Evolutionary conservation across 2,113 vertebrate species (phyloP).

Genomic region (Gavialis gangeticus): DNA sequence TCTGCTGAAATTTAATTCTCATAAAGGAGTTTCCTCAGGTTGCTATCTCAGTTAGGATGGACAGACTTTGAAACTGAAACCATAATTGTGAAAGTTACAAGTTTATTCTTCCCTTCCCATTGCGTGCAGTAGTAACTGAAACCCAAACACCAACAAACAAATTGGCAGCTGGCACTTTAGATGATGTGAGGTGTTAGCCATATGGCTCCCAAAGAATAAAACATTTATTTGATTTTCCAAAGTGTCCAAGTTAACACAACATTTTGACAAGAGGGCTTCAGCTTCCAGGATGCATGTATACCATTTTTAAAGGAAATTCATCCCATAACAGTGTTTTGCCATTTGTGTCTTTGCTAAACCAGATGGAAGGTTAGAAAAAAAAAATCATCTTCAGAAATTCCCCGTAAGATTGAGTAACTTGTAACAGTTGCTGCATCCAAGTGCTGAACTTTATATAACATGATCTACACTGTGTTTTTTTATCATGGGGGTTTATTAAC

Average conservation of each 20-base stretch:
- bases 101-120: constrained; percentile 50
- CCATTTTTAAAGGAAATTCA: constrained; percentile 21
- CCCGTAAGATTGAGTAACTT: constrained; percentile 14
- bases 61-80: constrained; percentile 11
- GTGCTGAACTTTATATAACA: constrained; percentile 28
- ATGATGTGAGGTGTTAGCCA: constrained; percentile 44
- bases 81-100: constrained; percentile 38
- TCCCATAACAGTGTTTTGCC: neutral
- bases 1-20: neutral
- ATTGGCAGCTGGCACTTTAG: constrained; percentile 59
- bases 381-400: constrained; percentile 45
- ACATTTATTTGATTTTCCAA: constrained; percentile 61
- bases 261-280: constrained; percentile 1
- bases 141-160: constrained; percentile 62
- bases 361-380: constrained; percentile 19
- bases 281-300: neutral
- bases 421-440: constrained; percentile 39
- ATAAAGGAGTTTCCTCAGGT: neutral
- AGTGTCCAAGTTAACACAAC: constrained; percentile 5
- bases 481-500: neutral
- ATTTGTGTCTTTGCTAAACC: constrained; percentile 5
- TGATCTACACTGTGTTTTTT: neutral
- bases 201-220: constrained; percentile 62
- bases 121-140: neutral
- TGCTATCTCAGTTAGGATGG: neutral